Conservation (phyloP, 2,888 invertebrate genomes). For the Ametastegia equiseti region DNA sequence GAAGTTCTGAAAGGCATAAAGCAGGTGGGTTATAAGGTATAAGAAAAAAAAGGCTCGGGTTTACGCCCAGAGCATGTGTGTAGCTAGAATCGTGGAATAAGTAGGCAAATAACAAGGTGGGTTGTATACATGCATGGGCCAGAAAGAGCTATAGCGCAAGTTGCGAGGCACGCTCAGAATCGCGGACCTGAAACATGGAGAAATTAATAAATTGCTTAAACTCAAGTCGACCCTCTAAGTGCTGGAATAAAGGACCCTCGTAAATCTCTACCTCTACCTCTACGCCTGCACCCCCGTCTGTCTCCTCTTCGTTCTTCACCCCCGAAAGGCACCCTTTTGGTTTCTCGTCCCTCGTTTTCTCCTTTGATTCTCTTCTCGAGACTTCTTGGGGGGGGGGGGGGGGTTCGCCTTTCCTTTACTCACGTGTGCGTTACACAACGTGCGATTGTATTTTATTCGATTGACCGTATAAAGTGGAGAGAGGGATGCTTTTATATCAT, state of each 20-base stretch:
- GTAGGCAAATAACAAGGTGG: slow-evolving; percentile 24
- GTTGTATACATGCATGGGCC: slow-evolving; percentile 23
- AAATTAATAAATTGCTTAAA: slow-evolving; percentile 74
- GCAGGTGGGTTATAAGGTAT: no score
- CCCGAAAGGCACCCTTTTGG: not conserved
- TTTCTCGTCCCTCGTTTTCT: not conserved
- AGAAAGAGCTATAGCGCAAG: slow-evolving; percentile 51
- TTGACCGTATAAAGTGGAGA: slow-evolving; percentile 26
- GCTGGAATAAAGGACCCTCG: slow-evolving; percentile 70
- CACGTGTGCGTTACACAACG: slow-evolving; percentile 34
- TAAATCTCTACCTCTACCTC: slow-evolving; percentile 69
- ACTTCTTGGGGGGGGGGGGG: no score
- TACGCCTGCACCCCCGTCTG: slow-evolving; percentile 36
- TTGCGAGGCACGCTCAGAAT: slow-evolving; percentile 51
- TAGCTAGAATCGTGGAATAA: not conserved
- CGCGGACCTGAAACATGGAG: slow-evolving; percentile 61
- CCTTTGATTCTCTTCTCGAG: slow-evolving; percentile 23
- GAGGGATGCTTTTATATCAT: slow-evolving; percentile 20
- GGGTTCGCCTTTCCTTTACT: slow-evolving; percentile 1
- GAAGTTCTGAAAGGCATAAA: not conserved
- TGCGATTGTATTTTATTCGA: slow-evolving; percentile 38
- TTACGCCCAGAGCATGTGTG: not conserved
- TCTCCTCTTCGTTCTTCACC: slow-evolving; percentile 22
- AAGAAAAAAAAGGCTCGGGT: not conserved
- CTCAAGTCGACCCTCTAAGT: slow-evolving; percentile 68